phyloP scores from a whole-genome alignment of 2,888 invertebrate genomes.

The Diaprepes abbreviatus region DNA sequence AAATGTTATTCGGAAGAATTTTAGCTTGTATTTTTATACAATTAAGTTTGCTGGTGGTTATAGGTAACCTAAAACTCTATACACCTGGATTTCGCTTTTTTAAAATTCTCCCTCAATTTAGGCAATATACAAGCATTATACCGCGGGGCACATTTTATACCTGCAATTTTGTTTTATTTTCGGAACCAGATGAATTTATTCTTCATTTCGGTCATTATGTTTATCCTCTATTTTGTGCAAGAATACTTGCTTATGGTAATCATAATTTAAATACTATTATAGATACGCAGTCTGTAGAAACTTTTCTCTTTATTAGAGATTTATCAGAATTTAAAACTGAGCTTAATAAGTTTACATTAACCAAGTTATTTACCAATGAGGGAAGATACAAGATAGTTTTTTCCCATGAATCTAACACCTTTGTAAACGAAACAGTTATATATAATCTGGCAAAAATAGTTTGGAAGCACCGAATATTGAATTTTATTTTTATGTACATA shows the following conservation, averaged over 20 bases:
- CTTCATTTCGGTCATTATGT: not conserved
- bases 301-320: not conserved
- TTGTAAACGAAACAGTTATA: not conserved
- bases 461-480: not conserved
- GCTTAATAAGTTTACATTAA: not conserved
- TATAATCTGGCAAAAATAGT: conserved; percentile 4
- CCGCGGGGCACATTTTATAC: not conserved
- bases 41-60: not conserved
- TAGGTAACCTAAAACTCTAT: not conserved
- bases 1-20: not conserved
- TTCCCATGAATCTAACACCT: not conserved
- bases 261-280: not conserved
- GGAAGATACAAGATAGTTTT: conserved; percentile 1
- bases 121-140: not conserved
- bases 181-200: not conserved
- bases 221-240: not conserved
- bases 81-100: not conserved
- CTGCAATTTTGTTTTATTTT: not conserved
- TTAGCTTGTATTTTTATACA: not conserved
- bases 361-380: not conserved
- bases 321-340: not conserved
- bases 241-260: not conserved
- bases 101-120: not conserved
- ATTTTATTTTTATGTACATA: conserved; percentile 9
- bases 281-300: not conserved